Percentiles rank a stretch among this genome's conserved stretches.
Conservation (phyloP, 2,797 vertebrate genomes). For the Etheostoma nigrum region DNA sequence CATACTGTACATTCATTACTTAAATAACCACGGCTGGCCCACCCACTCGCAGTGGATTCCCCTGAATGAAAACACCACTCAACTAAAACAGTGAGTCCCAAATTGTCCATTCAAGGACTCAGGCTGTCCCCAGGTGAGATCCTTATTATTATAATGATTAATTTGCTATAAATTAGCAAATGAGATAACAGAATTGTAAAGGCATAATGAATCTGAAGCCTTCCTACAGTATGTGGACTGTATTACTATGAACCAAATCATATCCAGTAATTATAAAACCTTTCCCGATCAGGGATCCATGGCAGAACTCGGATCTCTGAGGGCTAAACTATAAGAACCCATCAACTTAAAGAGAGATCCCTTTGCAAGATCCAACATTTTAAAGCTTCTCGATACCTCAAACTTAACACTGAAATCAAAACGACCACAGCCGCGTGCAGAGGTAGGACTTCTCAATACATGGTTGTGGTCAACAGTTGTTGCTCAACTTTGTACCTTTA, state of each 20-base stretch:
- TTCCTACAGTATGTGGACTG: constrained; percentile 14
- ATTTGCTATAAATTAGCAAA: constrained; percentile 33
- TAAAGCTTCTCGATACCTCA: constrained; percentile 40
- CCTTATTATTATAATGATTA: constrained; percentile 5
- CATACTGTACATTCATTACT: constrained; percentile 68
- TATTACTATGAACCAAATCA: constrained; percentile 6
- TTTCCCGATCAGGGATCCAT: neutral
- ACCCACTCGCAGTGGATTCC: constrained; percentile 18
- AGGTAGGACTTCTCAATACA: neutral
- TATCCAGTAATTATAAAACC: neutral
- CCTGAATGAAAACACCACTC: constrained; percentile 26
- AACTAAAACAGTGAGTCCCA: constrained; percentile 9
- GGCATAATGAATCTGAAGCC: neutral
- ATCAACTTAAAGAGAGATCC: neutral
- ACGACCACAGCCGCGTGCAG: neutral
- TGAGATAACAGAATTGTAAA: neutral
- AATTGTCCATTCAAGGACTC: neutral
- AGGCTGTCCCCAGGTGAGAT: neutral
- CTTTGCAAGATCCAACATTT: constrained; percentile 21
- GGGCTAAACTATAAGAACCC: neutral
- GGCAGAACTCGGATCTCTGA: constrained; percentile 1
- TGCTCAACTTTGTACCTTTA: constrained; percentile 12
- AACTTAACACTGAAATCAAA: constrained; percentile 17
- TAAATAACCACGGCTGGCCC: constrained; percentile 51
- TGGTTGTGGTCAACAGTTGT: constrained; percentile 22